phyloP scores from a whole-genome alignment of 2,113 vertebrate species.

The Tyrannus savana region DNA sequence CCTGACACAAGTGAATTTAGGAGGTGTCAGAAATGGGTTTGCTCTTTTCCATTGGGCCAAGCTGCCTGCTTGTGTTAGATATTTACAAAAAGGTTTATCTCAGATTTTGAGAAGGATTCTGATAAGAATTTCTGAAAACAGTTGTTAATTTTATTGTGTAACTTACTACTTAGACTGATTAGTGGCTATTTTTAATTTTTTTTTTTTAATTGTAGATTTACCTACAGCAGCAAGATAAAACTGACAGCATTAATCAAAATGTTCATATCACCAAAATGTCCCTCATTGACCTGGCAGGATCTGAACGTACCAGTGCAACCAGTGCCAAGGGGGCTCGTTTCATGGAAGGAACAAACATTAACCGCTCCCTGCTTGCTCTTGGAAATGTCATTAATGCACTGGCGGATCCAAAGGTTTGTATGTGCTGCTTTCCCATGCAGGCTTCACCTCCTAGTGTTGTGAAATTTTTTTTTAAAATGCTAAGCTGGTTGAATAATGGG shows the following conservation, averaged over 20 bases:
- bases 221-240: constrained; percentile 91
- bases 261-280: constrained; percentile 93
- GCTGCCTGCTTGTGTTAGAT: background rate
- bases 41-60: fast-evolving
- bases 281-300: constrained; percentile 94
- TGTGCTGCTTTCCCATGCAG: background rate
- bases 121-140: background rate
- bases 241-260: constrained; percentile 88
- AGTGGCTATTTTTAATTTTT: background rate
- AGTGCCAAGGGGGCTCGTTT: constrained; percentile 87
- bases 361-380: constrained; percentile 90
- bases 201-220: constrained; percentile 82
- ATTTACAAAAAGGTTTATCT: background rate
- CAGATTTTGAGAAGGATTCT: fast-evolving
- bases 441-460: background rate
- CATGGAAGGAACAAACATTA: constrained; percentile 95
- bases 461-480: background rate
- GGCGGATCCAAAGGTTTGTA: constrained; percentile 91
- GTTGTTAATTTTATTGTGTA: background rate
- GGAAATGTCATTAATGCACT: constrained; percentile 95
- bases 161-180: background rate
- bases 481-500: background rate
- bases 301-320: constrained; percentile 88
- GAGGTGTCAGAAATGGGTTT: background rate
- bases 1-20: background rate